Percentiles rank a stretch among this genome's conserved stretches.
Conservation (phyloP, 2,888 invertebrate species). For the Drosophila atroscutellata region DNA sequence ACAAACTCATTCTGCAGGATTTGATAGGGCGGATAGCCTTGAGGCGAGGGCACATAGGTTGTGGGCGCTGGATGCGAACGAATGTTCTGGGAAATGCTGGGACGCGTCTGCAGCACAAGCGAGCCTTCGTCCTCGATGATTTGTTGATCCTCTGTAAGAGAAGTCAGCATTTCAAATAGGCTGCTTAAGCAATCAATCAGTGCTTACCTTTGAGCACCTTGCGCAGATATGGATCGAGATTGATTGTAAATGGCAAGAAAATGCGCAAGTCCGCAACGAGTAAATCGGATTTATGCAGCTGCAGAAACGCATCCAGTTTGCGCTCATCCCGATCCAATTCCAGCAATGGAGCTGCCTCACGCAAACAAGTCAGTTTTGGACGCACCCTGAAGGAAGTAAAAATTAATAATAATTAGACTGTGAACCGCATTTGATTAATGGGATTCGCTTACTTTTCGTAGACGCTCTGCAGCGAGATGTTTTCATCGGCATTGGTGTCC, state of each 20-base stretch:
- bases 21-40: constrained; percentile 80
- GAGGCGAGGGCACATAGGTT: constrained; percentile 80
- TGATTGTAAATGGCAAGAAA: constrained; percentile 98
- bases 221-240: constrained; percentile 98
- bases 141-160: constrained; percentile 89
- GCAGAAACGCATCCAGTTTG: constrained; percentile 96
- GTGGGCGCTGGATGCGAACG: constrained; percentile 78
- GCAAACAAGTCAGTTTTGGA: constrained; percentile 92
- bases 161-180: not conserved
- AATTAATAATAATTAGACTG: not conserved
- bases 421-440: not conserved
- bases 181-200: rapidly evolving
- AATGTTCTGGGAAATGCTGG: constrained; percentile 77
- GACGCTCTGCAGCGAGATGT: constrained; percentile 93
- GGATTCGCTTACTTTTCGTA: constrained; percentile 93
- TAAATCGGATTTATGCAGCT: constrained; percentile 93
- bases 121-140: constrained; percentile 87
- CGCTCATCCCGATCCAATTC: constrained; percentile 97
- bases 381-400: constrained; percentile 87
- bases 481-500: constrained; percentile 92
- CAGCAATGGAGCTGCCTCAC: constrained; percentile 94
- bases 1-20: constrained; percentile 79
- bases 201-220: constrained; percentile 96
- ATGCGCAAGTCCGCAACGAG: constrained; percentile 95
- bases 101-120: constrained; percentile 82